phyloP scores from a whole-genome alignment of 2,888 invertebrate genomes.

The Aleiodes leptofemur region DNA sequence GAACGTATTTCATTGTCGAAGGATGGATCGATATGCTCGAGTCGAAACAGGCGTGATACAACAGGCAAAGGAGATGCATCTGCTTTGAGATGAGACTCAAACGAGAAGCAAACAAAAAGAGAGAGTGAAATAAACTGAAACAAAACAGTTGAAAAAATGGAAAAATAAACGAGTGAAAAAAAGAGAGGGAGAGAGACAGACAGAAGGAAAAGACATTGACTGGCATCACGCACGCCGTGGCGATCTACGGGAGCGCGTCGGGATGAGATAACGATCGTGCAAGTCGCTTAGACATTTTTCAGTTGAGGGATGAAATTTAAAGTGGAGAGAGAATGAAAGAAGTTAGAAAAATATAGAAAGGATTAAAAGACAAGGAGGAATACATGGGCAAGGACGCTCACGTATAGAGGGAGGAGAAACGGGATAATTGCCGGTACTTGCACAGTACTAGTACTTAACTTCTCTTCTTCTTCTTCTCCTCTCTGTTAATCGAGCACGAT shows the following conservation, averaged over 20 bases:
- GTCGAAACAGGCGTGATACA: constrained; percentile 34
- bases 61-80: constrained; percentile 15
- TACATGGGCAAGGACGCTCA: constrained; percentile 39
- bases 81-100: constrained; percentile 8
- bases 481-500: constrained; percentile 48
- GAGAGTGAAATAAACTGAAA: not conserved
- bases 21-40: constrained; percentile 50
- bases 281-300: constrained; percentile 34
- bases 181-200: constrained; percentile 21
- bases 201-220: constrained; percentile 44
- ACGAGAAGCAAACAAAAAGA: not conserved
- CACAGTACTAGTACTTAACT: constrained; percentile 35
- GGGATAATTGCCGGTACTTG: constrained; percentile 44
- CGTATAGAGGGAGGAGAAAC: constrained; percentile 40
- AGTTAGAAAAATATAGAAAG: constrained; percentile 6
- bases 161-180: constrained; percentile 17
- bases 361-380: constrained; percentile 27
- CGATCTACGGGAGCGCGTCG: constrained; percentile 23
- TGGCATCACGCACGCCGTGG: constrained; percentile 39
- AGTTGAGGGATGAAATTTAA: constrained; percentile 10
- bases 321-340: constrained; percentile 6
- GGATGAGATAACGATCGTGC: constrained; percentile 38
- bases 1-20: constrained; percentile 55
- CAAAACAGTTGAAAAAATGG: constrained; percentile 8
- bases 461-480: constrained; percentile 30